A percentile compares a stretch with the other conserved stretches of the same genome.
Evolutionary conservation across 1,140 invertebrate genomes (phyloP).

Genomic region (Himalopsyche phryganea): DNA sequence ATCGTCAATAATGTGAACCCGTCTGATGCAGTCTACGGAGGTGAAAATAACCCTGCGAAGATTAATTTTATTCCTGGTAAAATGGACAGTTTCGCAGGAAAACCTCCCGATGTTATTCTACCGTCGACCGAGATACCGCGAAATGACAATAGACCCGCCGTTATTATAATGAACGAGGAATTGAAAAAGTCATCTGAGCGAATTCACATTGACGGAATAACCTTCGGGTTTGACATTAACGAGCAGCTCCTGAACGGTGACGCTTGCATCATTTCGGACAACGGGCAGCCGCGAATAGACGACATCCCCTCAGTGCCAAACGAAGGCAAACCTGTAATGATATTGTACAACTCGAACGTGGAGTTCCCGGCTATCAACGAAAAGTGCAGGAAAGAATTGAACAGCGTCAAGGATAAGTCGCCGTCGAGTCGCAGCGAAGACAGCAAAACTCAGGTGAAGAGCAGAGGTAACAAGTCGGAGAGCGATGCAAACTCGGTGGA

Average conservation of each 20-base stretch:
- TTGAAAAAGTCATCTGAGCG: conserved; percentile 44
- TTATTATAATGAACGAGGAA: conserved; percentile 59
- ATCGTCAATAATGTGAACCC: conserved; percentile 11
- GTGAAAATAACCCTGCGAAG: conserved; percentile 11
- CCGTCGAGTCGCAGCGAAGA: not conserved
- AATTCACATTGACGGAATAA: conserved; percentile 55
- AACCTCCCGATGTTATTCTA: conserved; percentile 31
- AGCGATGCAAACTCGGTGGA: not conserved
- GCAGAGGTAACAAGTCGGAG: not conserved
- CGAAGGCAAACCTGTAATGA: conserved; percentile 21
- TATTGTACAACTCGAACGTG: conserved; percentile 26
- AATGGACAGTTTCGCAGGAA: conserved; percentile 22
- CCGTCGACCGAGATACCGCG: conserved; percentile 24
- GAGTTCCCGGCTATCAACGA: conserved; percentile 31
- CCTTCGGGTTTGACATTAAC: conserved; percentile 68
- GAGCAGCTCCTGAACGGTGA: conserved; percentile 56
- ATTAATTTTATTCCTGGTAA: conserved; percentile 12
- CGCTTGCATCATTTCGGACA: conserved; percentile 29
- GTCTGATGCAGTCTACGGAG: not conserved
- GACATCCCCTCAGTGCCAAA: conserved; percentile 32
- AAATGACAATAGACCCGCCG: conserved; percentile 54
- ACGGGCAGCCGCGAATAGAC: conserved; percentile 28
- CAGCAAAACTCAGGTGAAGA: not conserved
- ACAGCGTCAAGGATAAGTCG: not conserved
- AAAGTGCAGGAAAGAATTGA: conserved; percentile 10